Evolutionary conservation across 2,797 vertebrate genomes (phyloP), one percentile per base, ranked within the genome.

Genomic region (Anas acuta): DNA sequence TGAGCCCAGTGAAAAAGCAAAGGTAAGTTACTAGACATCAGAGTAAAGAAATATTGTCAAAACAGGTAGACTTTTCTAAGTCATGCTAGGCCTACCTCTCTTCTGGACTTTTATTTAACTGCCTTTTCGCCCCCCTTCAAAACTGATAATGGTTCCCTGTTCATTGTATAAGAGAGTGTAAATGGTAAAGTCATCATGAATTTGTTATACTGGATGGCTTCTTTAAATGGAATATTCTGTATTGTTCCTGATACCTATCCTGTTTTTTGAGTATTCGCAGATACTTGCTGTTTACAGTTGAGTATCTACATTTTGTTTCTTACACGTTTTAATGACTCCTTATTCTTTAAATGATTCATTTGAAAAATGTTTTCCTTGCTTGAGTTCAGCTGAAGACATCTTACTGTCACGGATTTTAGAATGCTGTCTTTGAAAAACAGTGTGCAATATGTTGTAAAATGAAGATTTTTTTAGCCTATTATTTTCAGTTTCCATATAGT

Each of bases 1-100:
- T 72, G 99, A 99, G 97, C 99, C 99, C 95, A 99, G 99, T 62
- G 99, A 99, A 98, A 99, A 99, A 97, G 99, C 99, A 60, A 99
- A 99, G 99, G 99, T 99, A 96, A 98, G 98, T 84, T 78, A 25
- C 30, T 54, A 33, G 33, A 20, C 30, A 4, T 1, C 23, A 84
- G 39, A 47, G 47, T 82, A n/a, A 54, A 90, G 41, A 81, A 84
- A 9, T 54, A 5, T 2, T 25, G 16, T 72, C 28, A 13, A 26
- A 78, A 22, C 67, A 70, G 3, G 12, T 80, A 60, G 23, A 45
- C 49, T 77, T 89, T 61, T 49, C 49, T 54, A 30, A 49, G 23
- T 64, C 2, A 1, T 53, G n/a, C 39, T 61, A 74, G 32, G 35
- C 49, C 30, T 75, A 1, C 19, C 53, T 84, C n/a, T 73, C 15